phyloP scores from a whole-genome alignment of 2,888 invertebrate genomes.

The Latrodectus elegans region DNA sequence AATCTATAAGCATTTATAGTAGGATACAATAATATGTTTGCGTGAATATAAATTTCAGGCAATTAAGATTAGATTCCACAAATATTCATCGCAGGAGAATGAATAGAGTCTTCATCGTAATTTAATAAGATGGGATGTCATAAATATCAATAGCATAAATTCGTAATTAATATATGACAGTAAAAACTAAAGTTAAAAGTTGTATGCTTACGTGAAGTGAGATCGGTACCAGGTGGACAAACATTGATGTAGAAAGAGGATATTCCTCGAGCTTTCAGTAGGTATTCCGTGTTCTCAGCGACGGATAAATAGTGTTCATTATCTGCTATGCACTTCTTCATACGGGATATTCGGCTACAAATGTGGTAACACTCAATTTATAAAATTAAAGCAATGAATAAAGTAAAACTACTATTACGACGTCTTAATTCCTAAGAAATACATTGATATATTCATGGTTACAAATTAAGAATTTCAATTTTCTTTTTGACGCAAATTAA shows the following conservation, averaged over 20 bases:
- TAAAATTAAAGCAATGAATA: neutral
- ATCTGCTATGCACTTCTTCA: constrained; percentile 31
- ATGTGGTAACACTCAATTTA: neutral
- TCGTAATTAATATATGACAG: too few relatives aligned
- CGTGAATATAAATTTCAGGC: too few relatives aligned
- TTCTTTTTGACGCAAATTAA: neutral
- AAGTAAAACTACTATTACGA: neutral
- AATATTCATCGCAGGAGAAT: too few relatives aligned
- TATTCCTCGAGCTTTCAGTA: constrained; percentile 27
- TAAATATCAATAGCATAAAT: too few relatives aligned
- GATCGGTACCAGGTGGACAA: constrained; percentile 42
- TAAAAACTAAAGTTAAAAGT: too few relatives aligned
- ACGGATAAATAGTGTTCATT: constrained; percentile 35
- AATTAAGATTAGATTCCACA: too few relatives aligned
- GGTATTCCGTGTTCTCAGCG: constrained; percentile 24
- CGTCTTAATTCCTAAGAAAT: neutral
- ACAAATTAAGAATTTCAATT: neutral
- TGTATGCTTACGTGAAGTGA: constrained; percentile 32
- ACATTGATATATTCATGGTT: too few relatives aligned
- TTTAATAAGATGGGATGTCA: too few relatives aligned
- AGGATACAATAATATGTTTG: too few relatives aligned
- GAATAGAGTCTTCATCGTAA: too few relatives aligned
- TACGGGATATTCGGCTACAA: constrained; percentile 14
- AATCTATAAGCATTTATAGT: too few relatives aligned
- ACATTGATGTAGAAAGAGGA: constrained; percentile 39